Evolutionary conservation across 2,113 vertebrate species (phyloP), one percentile per base, ranked within the genome.

Genomic region (Tragelaphus imberbis): DNA sequence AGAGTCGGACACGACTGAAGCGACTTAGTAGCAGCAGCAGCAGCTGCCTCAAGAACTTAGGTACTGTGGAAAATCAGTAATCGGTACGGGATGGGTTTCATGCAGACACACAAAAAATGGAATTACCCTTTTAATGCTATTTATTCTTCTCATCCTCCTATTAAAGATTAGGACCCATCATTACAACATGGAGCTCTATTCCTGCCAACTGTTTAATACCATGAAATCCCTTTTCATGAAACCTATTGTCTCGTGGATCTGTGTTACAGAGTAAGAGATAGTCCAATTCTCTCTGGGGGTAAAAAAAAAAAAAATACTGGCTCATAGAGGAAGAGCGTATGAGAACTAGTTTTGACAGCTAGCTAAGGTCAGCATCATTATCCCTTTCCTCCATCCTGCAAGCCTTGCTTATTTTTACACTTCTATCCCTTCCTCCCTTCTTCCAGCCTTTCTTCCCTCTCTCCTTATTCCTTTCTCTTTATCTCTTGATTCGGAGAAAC

Each of bases 291-390:
- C 10, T 53, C 6, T 1, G 21, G 5, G 1, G n/a, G 19, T 68
- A 1, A 15, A 63, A 30, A 79, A 77, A 75, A 65, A 25, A 33
- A 51, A 25, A 17, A 1, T n/a, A 55, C 7, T 11, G 36, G 59
- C 77, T 68, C 15, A 2, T 1, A 47, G 3, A 30, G 19, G 13
- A 56, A 28, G 51, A 27, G 10, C 25, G 0, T 7, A 10, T 9
- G 21, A 58, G 16, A 87, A 36, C 12, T 12, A 53, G 30, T 30
- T 71, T 51, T n/a, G 30, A 15, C 59, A 68, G 27, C 0, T 19
- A 30, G 5, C 6, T 47, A 15, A 17, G 36, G 33, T 82, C 12
- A 82, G 21, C 6, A 8, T 5, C 0, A 0, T 33, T 25, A 55
- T 36, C 36, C 33, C 15, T 40, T 25, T 13, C 1, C 15, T 59